These are phyloP conservation scores for Chelon labrosus DNA, from an alignment of 2,797 vertebrate species.

Conservation along the genomic window DNA sequence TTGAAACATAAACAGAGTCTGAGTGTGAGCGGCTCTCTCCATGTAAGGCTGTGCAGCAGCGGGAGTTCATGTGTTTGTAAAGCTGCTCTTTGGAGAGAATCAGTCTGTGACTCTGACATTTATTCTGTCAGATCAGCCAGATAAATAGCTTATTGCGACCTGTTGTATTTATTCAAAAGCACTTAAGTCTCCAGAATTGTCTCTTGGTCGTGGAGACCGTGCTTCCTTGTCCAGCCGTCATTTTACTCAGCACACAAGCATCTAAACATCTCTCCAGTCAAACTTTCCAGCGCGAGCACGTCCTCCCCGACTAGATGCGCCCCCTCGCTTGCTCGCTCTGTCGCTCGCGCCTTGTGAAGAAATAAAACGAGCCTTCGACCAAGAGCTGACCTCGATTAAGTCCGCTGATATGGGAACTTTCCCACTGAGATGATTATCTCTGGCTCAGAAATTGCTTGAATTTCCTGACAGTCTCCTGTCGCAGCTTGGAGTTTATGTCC, in stretches of 20 bases:
- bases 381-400: constrained; percentile 12
- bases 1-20: constrained; percentile 53
- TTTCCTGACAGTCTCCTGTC: constrained; percentile 30
- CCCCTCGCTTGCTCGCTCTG: too few species aligned
- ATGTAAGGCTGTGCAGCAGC: constrained; percentile 69
- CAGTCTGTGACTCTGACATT: constrained; percentile 20
- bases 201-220: background rate
- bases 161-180: constrained; percentile 41
- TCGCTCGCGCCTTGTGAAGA: too few species aligned
- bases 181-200: background rate
- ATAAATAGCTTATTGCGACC: constrained; percentile 22
- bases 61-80: constrained; percentile 18
- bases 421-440: constrained; percentile 54
- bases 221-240: constrained; percentile 18
- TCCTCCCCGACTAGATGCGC: too few species aligned
- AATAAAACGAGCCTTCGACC: too few species aligned
- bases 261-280: background rate
- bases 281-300: background rate
- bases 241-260: background rate
- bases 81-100: constrained; percentile 29
- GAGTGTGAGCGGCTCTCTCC: constrained; percentile 54
- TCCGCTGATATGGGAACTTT: constrained; percentile 35
- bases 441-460: constrained; percentile 39
- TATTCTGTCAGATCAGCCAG: constrained; percentile 21
- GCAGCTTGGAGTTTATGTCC: constrained; percentile 7